Conservation (phyloP, 1,140 invertebrate genomes). For the Bactericera cockerelli region DNA sequence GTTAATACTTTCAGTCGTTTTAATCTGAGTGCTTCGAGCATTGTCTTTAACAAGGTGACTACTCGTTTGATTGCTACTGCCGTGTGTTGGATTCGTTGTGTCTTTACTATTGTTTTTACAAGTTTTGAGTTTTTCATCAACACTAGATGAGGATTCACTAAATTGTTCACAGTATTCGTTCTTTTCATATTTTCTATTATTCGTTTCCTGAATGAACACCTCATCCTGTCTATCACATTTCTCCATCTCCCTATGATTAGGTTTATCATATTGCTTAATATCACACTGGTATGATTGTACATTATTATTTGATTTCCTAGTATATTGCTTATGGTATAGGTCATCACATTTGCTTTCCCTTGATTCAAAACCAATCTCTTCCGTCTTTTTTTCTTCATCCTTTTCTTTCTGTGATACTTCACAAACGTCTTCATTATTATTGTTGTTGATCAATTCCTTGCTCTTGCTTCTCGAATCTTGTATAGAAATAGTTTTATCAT, state of each 20-base stretch:
- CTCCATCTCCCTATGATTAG: background rate
- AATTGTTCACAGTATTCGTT: constrained; percentile 6
- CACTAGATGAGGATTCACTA: background rate
- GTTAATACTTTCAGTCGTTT: no score
- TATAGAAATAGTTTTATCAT: background rate
- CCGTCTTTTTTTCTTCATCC: background rate
- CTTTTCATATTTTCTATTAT: background rate
- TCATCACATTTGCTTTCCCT: constrained; percentile 6
- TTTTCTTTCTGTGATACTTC: no score
- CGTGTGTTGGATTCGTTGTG: no score
- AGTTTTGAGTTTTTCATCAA: no score
- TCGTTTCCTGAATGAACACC: background rate
- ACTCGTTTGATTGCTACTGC: no score
- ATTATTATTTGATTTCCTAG: background rate
- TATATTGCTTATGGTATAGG: background rate
- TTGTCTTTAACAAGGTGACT: no score
- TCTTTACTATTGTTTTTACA: no score
- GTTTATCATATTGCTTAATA: constrained; percentile 1
- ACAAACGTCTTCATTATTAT: no score
- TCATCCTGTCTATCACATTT: background rate
- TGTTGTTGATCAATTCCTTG: background rate
- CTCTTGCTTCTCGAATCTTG: background rate
- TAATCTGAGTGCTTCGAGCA: no score
- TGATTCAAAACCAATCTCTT: background rate
- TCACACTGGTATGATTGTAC: background rate